Evolutionary conservation across 2,797 vertebrate genomes (phyloP).

Genomic region (Amblyopsis hoosieri): DNA sequence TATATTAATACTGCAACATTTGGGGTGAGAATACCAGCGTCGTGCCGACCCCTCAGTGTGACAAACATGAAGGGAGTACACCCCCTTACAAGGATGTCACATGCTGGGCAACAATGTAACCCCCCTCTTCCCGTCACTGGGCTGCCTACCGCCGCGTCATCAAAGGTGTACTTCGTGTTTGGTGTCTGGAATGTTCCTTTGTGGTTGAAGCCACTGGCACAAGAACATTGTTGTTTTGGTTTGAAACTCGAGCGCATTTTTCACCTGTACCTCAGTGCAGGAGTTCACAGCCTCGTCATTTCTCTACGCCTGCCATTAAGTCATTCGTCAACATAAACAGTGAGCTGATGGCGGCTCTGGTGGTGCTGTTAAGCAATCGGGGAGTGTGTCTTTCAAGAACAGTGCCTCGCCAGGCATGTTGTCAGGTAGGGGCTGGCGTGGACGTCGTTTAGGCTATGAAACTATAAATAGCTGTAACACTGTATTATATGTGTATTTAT

Average conservation of each 20-base stretch:
- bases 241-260: not conserved
- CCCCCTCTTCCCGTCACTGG: not conserved
- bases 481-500: conserved; percentile 38
- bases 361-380: too few species aligned
- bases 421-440: conserved; percentile 1
- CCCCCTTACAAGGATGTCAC: conserved; percentile 18
- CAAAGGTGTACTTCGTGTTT: too few species aligned
- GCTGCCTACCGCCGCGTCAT: not conserved
- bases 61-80: conserved; percentile 33
- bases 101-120: not conserved
- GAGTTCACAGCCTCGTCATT: too few species aligned
- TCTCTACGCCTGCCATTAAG: too few species aligned
- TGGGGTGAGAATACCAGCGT: conserved; percentile 50
- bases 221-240: conserved; percentile 1
- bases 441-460: conserved; percentile 26
- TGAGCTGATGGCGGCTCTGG: too few species aligned
- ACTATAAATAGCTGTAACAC: conserved; percentile 9
- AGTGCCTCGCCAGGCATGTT: too few species aligned
- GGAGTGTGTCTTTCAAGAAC: too few species aligned
- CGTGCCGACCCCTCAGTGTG: conserved; percentile 31
- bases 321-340: too few species aligned
- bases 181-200: too few species aligned
- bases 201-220: too few species aligned
- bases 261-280: too few species aligned
- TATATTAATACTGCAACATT: conserved; percentile 75